These are phyloP conservation scores for Sylvia atricapilla DNA, from an alignment of 2,113 vertebrate genomes.

Conservation along the genomic window DNA sequence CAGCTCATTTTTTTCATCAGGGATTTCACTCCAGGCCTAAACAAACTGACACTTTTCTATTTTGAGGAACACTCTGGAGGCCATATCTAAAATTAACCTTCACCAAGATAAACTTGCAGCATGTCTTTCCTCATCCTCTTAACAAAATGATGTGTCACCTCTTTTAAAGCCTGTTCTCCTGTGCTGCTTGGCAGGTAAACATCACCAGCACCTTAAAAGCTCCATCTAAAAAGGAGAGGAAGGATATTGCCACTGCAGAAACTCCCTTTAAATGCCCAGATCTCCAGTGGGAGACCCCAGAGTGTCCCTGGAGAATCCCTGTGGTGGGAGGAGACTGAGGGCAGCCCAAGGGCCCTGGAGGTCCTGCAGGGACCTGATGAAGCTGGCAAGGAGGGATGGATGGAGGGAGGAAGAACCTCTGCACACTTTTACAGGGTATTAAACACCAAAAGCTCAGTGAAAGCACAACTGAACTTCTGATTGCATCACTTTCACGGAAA, in stretches of 20 bases:
- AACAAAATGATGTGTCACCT: not conserved
- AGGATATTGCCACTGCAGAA: not conserved
- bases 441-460: not conserved
- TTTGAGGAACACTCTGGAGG: not conserved
- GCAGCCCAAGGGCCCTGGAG: not conserved
- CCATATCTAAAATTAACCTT: conserved; percentile 1
- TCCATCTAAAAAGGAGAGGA: not conserved
- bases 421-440: not conserved
- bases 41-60: not conserved
- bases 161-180: not conserved
- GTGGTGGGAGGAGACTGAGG: fast-evolving
- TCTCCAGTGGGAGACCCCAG: not conserved
- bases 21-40: not conserved
- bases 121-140: not conserved
- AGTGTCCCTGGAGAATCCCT: not conserved
- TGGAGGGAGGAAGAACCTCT: not conserved
- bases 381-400: not conserved
- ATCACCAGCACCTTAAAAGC: not conserved
- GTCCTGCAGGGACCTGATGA: not conserved
- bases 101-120: not conserved
- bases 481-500: not conserved
- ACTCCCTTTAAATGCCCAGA: not conserved
- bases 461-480: not conserved
- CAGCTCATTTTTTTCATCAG: not conserved
- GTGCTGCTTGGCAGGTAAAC: not conserved